Base-by-base conservation (phyloP, 2,113 vertebrate species). In the Epinephelus lanceolatus region DNA sequence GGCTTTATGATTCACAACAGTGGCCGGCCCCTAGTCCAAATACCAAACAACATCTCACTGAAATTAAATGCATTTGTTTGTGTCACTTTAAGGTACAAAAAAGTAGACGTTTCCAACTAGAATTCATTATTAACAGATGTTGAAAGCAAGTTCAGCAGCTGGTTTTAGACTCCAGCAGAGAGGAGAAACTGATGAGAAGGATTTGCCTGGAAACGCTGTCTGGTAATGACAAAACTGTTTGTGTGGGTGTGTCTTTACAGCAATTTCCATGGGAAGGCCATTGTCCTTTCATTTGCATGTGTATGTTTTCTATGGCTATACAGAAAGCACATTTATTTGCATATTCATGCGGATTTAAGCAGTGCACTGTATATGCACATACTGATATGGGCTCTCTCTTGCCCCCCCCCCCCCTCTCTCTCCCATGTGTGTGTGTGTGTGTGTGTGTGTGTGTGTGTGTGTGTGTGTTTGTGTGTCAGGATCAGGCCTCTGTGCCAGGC, bases 31-130 rank as follows among this genome's bases (percentile, higher is more conserved):
- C 25, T 45, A 83, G 67, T 85, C 83, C 88, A 81, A 90, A 89
- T 66, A 59, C 71, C 45, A 71, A 75, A 91, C 60, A 91, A 60
- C 84, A 55, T 76, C 62, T 84, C 72, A 15, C 18, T 78, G 59
- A 89, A 86, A 87, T 83, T 80, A 57, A 87, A 85, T 74, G 25
- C 71, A 84, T 91, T 87, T 94, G 61, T 91, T 86, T 25, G 57
- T 69, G 85, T 71, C 8, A 33, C 49, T 81, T 80, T 77, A 68
- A 57, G 61, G 59, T 23, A 37, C 15, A 61, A 83, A 69, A 30
- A 70, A 45, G 11, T 13, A 25, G 47, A 68, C 51, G 52, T 76
- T 78, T 86, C 49, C 19, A 62, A 33, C 21, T 76, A 60, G 42
- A 85, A 72, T 85, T 72, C 25, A 55, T 81, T 76, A 76, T 79